Evolutionary conservation across 2,113 vertebrate genomes (phyloP).

Genomic region (Melospiza melodia): DNA sequence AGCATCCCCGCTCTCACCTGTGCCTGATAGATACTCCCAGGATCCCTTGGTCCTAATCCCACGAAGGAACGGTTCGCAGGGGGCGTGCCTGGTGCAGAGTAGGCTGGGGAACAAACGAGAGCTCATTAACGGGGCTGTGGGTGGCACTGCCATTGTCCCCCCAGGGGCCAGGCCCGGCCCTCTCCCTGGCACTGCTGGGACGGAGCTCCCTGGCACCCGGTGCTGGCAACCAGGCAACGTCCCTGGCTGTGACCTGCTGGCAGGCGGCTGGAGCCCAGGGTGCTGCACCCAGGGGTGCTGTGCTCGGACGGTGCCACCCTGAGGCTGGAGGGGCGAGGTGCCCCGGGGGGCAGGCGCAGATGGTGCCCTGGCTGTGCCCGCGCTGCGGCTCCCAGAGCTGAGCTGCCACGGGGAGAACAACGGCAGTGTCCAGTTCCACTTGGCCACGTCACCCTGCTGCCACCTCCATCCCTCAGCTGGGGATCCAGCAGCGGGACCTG

Average conservation of each 20-base stretch:
- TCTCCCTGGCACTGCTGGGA: not conserved
- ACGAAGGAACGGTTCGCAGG: constrained; percentile 94
- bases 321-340: rapidly evolving
- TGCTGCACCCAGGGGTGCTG: not conserved
- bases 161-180: not conserved
- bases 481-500: not conserved
- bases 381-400: rapidly evolving
- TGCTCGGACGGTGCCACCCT: rapidly evolving
- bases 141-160: not conserved
- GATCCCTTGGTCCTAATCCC: constrained; percentile 93
- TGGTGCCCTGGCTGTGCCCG: rapidly evolving
- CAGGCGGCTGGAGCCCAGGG: not conserved
- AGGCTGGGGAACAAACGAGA: constrained; percentile 83
- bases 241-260: not conserved
- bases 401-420: not conserved
- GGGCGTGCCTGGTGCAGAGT: constrained; percentile 91
- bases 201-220: not conserved
- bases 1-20: constrained; percentile 84
- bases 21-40: constrained; percentile 92
- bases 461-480: not conserved
- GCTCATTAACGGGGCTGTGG: constrained; percentile 61
- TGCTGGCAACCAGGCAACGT: rapidly evolving
- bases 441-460: rapidly evolving
- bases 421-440: not conserved
- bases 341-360: rapidly evolving